phyloP scores from a whole-genome alignment of 2,113 vertebrate species.

The Dinomys branickii region DNA sequence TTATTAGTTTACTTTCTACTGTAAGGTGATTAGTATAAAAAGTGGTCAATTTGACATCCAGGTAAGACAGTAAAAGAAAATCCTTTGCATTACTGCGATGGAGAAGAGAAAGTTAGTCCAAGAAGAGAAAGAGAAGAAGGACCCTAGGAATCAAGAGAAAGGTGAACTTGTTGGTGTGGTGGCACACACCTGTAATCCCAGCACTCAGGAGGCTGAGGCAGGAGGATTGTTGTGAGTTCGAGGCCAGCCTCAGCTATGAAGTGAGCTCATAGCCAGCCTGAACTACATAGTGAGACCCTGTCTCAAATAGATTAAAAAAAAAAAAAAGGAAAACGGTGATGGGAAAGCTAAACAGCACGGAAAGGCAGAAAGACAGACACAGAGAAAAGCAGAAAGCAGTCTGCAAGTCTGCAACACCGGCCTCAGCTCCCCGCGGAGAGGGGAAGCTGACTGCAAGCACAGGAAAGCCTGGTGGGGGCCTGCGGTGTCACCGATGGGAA shows the following conservation, averaged over 20 bases:
- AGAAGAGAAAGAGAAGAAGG: neutral
- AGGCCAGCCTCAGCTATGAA: too few relatives aligned
- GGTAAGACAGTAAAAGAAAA: neutral
- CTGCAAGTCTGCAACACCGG: neutral
- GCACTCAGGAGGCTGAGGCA: too few relatives aligned
- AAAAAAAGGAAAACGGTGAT: neutral
- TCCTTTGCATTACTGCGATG: neutral
- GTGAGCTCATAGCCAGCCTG: too few relatives aligned
- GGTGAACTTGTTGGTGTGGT: too few relatives aligned
- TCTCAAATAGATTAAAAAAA: too few relatives aligned
- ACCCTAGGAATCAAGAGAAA: too few relatives aligned
- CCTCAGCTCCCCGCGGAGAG: neutral
- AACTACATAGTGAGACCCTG: too few relatives aligned
- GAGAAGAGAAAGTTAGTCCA: neutral
- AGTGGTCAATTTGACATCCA: neutral
- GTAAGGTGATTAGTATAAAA: conserved; percentile 26
- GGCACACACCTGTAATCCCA: too few relatives aligned
- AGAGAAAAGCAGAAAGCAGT: neutral
- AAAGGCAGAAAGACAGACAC: neutral
- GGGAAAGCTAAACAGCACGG: neutral
- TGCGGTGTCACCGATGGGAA: rapidly evolving
- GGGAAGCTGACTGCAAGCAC: neutral
- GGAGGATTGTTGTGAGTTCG: too few relatives aligned
- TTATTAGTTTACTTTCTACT: neutral
- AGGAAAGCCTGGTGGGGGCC: neutral